These are phyloP conservation scores for Pogona vitticeps DNA, from an alignment of 2,113 vertebrate genomes.

Conservation along the genomic window DNA sequence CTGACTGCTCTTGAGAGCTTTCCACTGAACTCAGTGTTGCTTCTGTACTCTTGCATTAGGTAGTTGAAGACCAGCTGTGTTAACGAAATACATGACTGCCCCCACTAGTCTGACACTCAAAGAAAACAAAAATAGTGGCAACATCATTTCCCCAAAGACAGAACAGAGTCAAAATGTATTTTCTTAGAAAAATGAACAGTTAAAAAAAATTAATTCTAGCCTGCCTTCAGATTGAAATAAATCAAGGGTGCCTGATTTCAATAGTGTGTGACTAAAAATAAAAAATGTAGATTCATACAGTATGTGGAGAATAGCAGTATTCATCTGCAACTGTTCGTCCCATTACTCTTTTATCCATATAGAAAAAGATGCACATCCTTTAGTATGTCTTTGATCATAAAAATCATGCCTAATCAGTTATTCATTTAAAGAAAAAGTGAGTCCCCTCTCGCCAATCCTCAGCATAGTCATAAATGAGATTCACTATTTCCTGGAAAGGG, in stretches of 20 bases:
- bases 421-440: constrained; percentile 34
- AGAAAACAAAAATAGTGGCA: constrained; percentile 45
- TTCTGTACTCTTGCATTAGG: neutral
- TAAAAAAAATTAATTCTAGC: neutral
- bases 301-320: neutral
- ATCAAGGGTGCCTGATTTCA: neutral
- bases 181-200: neutral
- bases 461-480: constrained; percentile 53
- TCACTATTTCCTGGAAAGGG: constrained; percentile 52
- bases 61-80: neutral
- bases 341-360: constrained; percentile 45
- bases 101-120: constrained; percentile 60
- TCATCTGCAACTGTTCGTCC: neutral
- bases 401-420: constrained; percentile 55
- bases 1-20: neutral
- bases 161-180: constrained; percentile 24
- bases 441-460: neutral
- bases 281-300: neutral
- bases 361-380: constrained; percentile 37
- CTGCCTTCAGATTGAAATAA: neutral
- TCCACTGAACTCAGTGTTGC: neutral
- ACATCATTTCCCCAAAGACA: neutral
- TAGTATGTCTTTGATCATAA: constrained; percentile 58
- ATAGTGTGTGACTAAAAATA: neutral
- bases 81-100: constrained; percentile 70